Evolutionary conservation across 2,888 invertebrate genomes (phyloP).

Genomic region (Eupelmus urozonus): DNA sequence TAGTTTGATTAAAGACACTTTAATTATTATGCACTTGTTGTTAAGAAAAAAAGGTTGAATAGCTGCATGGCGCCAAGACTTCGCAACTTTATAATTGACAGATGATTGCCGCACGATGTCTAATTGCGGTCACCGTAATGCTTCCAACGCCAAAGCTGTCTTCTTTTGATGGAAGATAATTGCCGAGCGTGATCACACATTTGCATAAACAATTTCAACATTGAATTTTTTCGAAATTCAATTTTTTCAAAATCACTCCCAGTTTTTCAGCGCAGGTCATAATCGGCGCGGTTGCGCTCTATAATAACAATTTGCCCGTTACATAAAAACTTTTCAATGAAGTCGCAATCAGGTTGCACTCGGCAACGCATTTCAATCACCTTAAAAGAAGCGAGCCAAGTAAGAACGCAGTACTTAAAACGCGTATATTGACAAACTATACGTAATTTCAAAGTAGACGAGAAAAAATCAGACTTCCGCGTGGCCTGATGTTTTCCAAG

Average conservation of each 20-base stretch:
- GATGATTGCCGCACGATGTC: not conserved
- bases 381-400: too few relatives aligned
- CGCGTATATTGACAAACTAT: not conserved
- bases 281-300: too few relatives aligned
- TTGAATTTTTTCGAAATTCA: too few relatives aligned
- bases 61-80: not conserved
- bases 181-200: not conserved
- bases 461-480: constrained; percentile 1
- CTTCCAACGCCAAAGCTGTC: not conserved
- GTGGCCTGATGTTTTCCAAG: constrained; percentile 3
- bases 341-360: too few relatives aligned
- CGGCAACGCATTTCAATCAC: too few relatives aligned
- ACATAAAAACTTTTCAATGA: too few relatives aligned
- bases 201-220: not conserved
- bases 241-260: too few relatives aligned
- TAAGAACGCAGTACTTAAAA: not conserved
- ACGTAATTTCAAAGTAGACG: not conserved
- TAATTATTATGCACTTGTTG: too few relatives aligned
- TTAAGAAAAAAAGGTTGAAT: not conserved
- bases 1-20: too few relatives aligned
- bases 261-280: too few relatives aligned
- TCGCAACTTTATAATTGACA: constrained; percentile 8
- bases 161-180: not conserved
- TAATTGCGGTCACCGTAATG: constrained; percentile 4
- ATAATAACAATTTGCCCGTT: too few relatives aligned